Evolutionary conservation across 2,888 invertebrate genomes (phyloP).

Genomic region (Strigamia transsilvanica): DNA sequence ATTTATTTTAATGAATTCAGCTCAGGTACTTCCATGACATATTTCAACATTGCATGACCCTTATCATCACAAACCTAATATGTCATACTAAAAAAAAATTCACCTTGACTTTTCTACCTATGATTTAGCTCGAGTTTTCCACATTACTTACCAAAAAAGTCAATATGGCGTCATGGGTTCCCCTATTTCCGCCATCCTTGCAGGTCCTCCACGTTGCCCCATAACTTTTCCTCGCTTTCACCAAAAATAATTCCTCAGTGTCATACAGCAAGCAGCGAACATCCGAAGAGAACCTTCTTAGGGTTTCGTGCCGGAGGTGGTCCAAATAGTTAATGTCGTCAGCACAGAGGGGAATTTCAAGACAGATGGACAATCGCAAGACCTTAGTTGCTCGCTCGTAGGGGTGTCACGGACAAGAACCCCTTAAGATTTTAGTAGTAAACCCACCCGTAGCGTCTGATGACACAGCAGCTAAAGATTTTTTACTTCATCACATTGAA

Average conservation of each 20-base stretch:
- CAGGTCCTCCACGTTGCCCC: background rate
- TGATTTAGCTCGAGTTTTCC: background rate
- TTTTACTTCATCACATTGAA: background rate
- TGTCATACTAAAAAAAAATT: background rate
- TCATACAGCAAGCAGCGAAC: background rate
- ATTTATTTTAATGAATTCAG: background rate
- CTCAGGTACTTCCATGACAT: background rate
- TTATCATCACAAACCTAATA: background rate
- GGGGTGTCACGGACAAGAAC: slow-evolving; percentile 31
- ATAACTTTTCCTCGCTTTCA: background rate
- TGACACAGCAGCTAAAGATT: slow-evolving; percentile 25
- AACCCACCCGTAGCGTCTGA: background rate
- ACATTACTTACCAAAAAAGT: background rate
- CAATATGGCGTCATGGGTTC: background rate
- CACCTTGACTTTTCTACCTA: too few relatives aligned
- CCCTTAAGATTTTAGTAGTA: background rate
- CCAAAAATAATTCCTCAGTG: background rate
- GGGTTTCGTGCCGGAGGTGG: slow-evolving; percentile 25
- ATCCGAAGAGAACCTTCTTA: background rate
- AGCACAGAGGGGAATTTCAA: slow-evolving; percentile 12
- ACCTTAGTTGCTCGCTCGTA: slow-evolving; percentile 27
- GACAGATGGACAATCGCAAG: slow-evolving; percentile 31
- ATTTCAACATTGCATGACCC: background rate
- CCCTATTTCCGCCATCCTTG: background rate
- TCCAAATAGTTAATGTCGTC: slow-evolving; percentile 10